Conservation (phyloP, 2,888 invertebrate genomes). For the Drosophila colorata region DNA sequence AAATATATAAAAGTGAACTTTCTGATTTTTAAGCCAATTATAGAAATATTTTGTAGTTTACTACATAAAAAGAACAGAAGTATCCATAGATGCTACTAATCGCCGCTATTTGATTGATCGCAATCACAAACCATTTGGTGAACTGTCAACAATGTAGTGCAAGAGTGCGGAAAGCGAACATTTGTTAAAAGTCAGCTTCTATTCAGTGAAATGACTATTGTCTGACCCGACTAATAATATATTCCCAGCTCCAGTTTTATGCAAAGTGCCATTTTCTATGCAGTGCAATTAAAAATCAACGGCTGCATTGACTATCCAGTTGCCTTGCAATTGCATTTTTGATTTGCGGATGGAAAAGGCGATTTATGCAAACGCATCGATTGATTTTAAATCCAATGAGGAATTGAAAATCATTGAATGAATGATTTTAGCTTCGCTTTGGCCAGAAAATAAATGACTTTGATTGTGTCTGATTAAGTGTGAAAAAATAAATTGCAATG, state of each 20-base stretch:
- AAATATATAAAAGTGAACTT: too few relatives aligned
- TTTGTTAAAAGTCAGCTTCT: constrained; percentile 1
- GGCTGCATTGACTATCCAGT: constrained; percentile 11
- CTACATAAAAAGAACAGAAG: neutral
- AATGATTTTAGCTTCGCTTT: constrained; percentile 22
- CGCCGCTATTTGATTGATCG: constrained; percentile 84
- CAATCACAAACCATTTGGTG: constrained; percentile 89
- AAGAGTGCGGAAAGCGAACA: neutral
- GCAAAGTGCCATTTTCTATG: constrained; percentile 29
- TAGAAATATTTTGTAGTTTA: neutral
- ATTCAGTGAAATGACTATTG: constrained; percentile 9
- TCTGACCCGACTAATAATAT: constrained; percentile 23
- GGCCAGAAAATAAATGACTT: constrained; percentile 8
- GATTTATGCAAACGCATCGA: constrained; percentile 51
- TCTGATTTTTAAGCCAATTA: too few relatives aligned
- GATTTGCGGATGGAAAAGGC: constrained; percentile 56
- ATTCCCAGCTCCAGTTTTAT: constrained; percentile 16
- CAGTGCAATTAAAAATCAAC: constrained; percentile 55
- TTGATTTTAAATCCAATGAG: constrained; percentile 37
- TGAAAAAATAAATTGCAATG: constrained; percentile 1
- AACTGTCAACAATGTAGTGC: constrained; percentile 84
- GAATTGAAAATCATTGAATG: constrained; percentile 38
- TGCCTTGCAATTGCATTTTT: constrained; percentile 28
- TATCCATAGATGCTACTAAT: constrained; percentile 44
- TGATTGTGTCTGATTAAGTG: constrained; percentile 13